Evolutionary conservation across 2,113 vertebrate species (phyloP).

Genomic region (Serilophus lunatus): DNA sequence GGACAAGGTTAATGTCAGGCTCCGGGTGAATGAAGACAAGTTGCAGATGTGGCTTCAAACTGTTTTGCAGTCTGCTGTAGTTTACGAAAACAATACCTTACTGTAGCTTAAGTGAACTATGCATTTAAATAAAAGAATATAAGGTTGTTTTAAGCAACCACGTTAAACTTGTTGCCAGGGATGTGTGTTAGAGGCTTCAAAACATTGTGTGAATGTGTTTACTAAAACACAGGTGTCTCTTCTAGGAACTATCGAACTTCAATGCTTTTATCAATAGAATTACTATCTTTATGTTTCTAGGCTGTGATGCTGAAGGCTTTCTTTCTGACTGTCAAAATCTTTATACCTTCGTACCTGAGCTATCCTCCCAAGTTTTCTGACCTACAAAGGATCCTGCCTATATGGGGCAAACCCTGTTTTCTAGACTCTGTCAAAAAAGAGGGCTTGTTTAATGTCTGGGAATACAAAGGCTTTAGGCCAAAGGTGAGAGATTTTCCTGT

Average conservation of each 20-base stretch:
- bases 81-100: background rate
- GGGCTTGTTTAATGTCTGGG: background rate
- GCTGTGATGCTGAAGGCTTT: background rate
- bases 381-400: background rate
- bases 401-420: background rate
- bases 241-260: background rate
- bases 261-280: background rate
- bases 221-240: background rate
- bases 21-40: background rate
- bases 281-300: background rate
- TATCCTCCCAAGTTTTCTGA: background rate
- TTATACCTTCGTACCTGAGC: rapidly evolving
- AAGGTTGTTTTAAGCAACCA: background rate
- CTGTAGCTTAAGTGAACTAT: background rate
- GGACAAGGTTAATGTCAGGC: background rate
- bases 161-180: background rate
- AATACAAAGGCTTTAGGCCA: background rate
- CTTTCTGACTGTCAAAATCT: background rate
- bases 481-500: background rate
- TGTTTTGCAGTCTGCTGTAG: background rate
- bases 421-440: background rate
- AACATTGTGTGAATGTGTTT: background rate
- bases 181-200: background rate
- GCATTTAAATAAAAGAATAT: background rate
- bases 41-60: background rate